Evolutionary conservation across 1,140 invertebrate genomes (phyloP), one percentile per base, ranked within the genome.

Genomic region (Calliphora vicina): DNA sequence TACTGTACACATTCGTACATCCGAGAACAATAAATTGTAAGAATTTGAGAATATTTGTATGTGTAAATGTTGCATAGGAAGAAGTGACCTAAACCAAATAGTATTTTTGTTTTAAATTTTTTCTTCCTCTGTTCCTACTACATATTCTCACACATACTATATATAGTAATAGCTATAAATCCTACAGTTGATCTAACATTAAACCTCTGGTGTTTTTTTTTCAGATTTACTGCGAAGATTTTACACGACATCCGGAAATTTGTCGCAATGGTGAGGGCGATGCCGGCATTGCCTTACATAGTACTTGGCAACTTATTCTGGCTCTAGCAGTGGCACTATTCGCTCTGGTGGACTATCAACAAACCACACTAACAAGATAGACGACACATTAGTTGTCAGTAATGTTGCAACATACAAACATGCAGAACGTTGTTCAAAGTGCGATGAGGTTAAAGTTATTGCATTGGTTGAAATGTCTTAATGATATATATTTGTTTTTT

Each of bases 211-310:
- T 61, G 78, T 45, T 25, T 80, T 80, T 76, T 15, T 42, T 82
- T 17, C 80, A 89, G 88, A 85, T 88, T 23, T 89, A 89, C 71
- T 89, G 88, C 72, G 88, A 87, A 82, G 86, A 89, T 42, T 89
- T 86, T 20, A 88, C 87, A 17, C 86, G 88, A 25, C 85, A 88
- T 85, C 87, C 88, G 8, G 82, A 84, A 57, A 84, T 82, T 15
- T 89, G 88, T 84, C 85, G 85, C 0, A 85, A 88, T 35, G 87
- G 84, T 5, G 83, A 86, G 0, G 83, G 83, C 9, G 85, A 85
- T 76, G 85, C 85, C 1, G 87, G 85, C 15, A 76, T 23, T 5
- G 12, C 43, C 1, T 25, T 78, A 42, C 57, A 72, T 26, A 29
- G 50, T 71, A 15, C 45, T 71, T 81, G 80, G 80, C 80, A 61